These are phyloP conservation scores for Serinus canaria DNA, from an alignment of 2,113 vertebrate genomes.

Conservation along the genomic window DNA sequence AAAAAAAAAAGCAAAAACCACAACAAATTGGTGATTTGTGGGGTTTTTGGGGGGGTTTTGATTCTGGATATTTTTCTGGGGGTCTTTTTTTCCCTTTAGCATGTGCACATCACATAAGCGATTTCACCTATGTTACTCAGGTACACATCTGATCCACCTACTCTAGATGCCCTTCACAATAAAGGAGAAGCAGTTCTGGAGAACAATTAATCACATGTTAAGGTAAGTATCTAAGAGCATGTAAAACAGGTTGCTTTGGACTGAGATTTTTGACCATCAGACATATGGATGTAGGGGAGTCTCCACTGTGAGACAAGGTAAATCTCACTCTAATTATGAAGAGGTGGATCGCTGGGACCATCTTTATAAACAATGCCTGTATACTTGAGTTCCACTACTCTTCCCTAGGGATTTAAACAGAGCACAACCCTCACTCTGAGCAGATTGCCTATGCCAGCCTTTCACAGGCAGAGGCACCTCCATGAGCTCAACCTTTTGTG, in stretches of 20 bases:
- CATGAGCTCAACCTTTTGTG: neutral
- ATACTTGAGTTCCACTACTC: neutral
- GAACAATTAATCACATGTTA: neutral
- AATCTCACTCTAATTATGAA: neutral
- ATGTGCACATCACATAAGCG: neutral
- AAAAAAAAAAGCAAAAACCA: neutral
- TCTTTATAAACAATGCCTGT: neutral
- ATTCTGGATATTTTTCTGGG: neutral
- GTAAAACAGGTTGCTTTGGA: neutral
- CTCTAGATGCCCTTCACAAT: neutral
- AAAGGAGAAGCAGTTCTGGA: neutral
- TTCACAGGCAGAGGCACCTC: neutral
- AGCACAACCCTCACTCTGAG: neutral
- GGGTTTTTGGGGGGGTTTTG: accelerated
- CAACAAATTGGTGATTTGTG: neutral
- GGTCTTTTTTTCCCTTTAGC: neutral
- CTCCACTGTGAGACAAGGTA: neutral
- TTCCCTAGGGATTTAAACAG: neutral
- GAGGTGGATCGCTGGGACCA: neutral
- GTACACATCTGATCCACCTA: neutral
- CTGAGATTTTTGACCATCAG: neutral
- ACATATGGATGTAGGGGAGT: neutral
- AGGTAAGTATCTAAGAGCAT: neutral
- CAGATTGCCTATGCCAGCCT: neutral
- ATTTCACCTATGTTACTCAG: neutral